A percentile compares a stretch with the other conserved stretches of the same genome.
Conservation (phyloP, 2,113 vertebrate genomes). For the Microcebus griseorufus region DNA sequence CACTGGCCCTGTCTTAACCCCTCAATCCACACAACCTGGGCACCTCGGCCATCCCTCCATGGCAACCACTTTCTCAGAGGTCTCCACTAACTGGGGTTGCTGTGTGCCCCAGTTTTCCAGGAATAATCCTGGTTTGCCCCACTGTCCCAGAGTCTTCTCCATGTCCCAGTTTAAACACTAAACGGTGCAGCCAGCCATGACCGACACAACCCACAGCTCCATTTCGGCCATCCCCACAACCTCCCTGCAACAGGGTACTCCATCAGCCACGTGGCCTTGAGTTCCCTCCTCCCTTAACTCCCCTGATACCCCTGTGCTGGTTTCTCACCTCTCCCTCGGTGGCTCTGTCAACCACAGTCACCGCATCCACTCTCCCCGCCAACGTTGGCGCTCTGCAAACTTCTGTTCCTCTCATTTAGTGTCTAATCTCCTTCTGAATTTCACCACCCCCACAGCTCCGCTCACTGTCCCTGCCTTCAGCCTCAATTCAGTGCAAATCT, state of each 20-base stretch:
- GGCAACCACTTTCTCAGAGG: background rate
- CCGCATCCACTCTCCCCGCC: background rate
- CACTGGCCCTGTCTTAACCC: background rate
- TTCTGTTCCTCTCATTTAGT: background rate
- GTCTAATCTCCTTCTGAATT: slow-evolving; percentile 53
- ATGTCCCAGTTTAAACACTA: background rate
- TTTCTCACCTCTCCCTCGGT: background rate
- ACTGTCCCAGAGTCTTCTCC: background rate
- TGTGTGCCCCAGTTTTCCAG: background rate
- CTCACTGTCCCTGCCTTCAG: slow-evolving; percentile 42
- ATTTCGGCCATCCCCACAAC: background rate
- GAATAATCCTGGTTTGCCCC: background rate
- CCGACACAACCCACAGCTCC: background rate
- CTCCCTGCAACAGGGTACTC: background rate
- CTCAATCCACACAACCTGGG: background rate
- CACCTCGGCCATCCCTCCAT: background rate
- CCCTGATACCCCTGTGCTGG: background rate
- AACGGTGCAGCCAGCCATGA: background rate
- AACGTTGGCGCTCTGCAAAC: background rate
- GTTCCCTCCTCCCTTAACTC: background rate
- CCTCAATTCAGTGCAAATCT: slow-evolving; percentile 53
- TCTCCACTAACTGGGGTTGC: background rate
- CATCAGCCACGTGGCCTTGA: background rate
- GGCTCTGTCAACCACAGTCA: background rate
- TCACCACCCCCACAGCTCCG: slow-evolving; percentile 59